Base-by-base conservation (phyloP, 1,140 invertebrate species). In the Berghia stephanieae region DNA sequence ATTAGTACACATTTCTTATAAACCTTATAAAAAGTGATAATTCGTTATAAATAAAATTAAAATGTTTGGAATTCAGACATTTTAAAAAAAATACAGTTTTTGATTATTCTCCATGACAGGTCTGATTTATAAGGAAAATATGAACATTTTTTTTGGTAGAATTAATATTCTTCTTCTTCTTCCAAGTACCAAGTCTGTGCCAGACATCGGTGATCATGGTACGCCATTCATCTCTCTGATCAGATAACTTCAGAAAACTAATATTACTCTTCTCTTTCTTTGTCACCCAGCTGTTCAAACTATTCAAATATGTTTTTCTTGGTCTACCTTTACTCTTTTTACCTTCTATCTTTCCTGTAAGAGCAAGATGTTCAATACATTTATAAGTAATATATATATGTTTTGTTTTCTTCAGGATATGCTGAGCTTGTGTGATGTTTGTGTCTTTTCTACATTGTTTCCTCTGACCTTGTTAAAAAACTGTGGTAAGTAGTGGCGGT, bases 401-500 rank as follows among this genome's bases (percentile, higher is more conserved):
- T 49, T 8, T 46, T 63, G n/a, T 49, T 52, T 42, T 43, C 77
- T 78, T 21, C 69, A 80, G 81, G 67, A 68, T 40, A 36, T 75
- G 40, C 18, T 80, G 42, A 34, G 66, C 38, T 24, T 42, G 18
- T 71, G 75, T 63, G 79, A 82, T 52, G 55, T 80, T 3, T 55
- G 55, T 40, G 66, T 82, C 16, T 82, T 80, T 74, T 57, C 77
- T 36, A 69, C 79, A 36, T 18, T 82, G 4, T 82, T 77, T 80
- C 81, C 78, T 13, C 63, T 80, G 8, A 24, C 78, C 16, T 21
- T 18, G 16, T 34, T 67, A 21, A 55, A 57, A 78, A 71, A 78
- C 18, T 21, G 44, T 42, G 76, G 46, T 78, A 63, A 49, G 27
- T 13, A 16, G 21, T 71, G n/a, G 34, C 34, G n/a, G 0, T 3